These are phyloP conservation scores for Geothlypis trichas DNA, from an alignment of 2,113 vertebrate genomes.

Conservation along the genomic window DNA sequence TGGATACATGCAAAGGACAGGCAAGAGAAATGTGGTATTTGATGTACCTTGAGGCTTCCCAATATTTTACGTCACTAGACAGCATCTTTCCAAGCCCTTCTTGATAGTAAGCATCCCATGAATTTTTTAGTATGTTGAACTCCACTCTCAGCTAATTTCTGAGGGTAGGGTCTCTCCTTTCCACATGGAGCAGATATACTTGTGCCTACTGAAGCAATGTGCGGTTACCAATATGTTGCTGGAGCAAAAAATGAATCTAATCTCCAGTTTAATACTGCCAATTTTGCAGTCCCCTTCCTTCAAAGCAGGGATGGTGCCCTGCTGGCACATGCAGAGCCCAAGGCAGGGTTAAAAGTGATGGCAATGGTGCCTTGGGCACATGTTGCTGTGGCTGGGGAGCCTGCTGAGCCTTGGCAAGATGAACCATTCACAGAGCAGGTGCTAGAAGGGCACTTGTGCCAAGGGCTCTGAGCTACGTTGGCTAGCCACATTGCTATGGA, in stretches of 20 bases:
- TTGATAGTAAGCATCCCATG: background rate
- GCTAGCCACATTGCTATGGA: background rate
- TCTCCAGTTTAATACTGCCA: background rate
- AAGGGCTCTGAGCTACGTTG: background rate
- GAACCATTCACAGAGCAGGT: background rate
- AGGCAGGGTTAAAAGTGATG: background rate
- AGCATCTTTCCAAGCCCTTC: background rate
- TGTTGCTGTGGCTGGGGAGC: background rate
- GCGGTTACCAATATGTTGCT: background rate
- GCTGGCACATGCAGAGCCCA: background rate
- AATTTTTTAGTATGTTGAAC: background rate
- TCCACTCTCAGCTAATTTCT: background rate
- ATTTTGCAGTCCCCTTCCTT: background rate
- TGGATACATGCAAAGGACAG: background rate
- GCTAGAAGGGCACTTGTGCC: background rate
- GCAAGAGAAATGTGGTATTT: background rate
- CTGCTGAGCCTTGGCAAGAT: background rate
- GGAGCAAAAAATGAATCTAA: background rate
- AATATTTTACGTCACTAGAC: background rate
- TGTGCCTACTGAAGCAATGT: background rate
- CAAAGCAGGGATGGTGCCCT: background rate
- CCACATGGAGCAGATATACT: background rate
- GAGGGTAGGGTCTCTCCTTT: background rate
- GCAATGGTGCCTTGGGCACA: background rate
- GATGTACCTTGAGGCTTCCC: background rate